phyloP scores from a whole-genome alignment of 2,113 vertebrate species.

The Polypterus senegalus region DNA sequence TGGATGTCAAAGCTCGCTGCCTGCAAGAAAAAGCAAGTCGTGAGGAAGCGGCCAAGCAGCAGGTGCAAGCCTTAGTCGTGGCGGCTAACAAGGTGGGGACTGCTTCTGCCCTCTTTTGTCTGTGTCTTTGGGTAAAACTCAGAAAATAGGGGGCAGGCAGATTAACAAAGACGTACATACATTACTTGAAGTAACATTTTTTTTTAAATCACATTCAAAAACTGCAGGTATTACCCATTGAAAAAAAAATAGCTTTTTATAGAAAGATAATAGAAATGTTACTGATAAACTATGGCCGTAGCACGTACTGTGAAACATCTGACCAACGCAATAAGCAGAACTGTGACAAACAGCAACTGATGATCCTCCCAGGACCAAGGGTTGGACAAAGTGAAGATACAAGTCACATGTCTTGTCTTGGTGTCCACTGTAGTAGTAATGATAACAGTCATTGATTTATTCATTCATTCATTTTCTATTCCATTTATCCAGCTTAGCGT shows the following conservation, averaged over 20 bases:
- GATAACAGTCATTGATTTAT: too few species aligned
- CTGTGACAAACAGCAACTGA: too few species aligned
- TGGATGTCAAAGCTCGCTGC: slow-evolving; percentile 21
- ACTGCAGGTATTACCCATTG: background rate
- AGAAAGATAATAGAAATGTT: background rate
- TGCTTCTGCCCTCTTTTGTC: background rate
- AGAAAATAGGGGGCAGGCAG: too few species aligned
- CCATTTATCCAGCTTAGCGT: too few species aligned
- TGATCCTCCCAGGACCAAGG: too few species aligned
- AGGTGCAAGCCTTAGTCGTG: slow-evolving; percentile 8
- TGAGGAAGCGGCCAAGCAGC: slow-evolving; percentile 23
- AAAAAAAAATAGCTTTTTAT: background rate
- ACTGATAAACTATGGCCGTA: background rate
- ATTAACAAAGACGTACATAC: background rate
- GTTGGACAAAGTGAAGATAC: too few species aligned
- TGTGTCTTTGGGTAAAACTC: too few species aligned
- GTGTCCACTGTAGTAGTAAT: too few species aligned
- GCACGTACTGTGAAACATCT: too few species aligned
- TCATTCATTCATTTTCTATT: too few species aligned
- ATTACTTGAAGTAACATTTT: background rate
- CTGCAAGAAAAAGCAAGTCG: slow-evolving; percentile 23
- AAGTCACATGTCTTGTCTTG: too few species aligned
- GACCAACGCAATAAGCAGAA: too few species aligned
- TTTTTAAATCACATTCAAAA: background rate
- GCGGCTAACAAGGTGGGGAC: slow-evolving; percentile 24